Base-by-base conservation (phyloP, 2,888 invertebrate genomes). In the Drosophila bunnanda region DNA sequence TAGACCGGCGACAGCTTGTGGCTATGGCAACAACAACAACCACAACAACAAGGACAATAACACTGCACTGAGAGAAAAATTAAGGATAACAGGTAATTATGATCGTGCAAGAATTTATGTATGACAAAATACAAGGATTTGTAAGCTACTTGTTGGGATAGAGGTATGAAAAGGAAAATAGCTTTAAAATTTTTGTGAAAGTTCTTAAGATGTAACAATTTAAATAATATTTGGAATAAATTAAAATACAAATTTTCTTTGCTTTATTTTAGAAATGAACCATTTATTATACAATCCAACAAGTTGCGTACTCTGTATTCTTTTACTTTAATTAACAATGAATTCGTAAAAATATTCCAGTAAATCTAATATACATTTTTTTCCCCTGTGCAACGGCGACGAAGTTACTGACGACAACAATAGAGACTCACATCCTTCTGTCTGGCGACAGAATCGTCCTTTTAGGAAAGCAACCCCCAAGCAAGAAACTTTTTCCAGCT, bases 1-100 rank as follows among this genome's bases (percentile, higher is more conserved):
- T 76, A 81, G 62, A 81, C 66, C 82, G 81, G 84, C 87, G 73
- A 79, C 78, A 88, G 82, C 85, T 82, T 82, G 87, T 73, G 78
- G 81, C 75, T 73, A 82, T 77, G 68, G 56, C 75, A 78, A 80
- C 78, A 74, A 83, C 61, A 67, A 62, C 57, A 65, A 70, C 56
- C 55, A 39, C 56, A 57, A 55, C 32, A 56, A 60, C 69, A 66
- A 48, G 54, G 64, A 65, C 64, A 46, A 62, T 62, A 65, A 62
- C 62, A 41, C 62, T 25, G n/a, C 64, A 43, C 62, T 43, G 28
- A 28, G 25, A 48, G 17, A 64, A 60, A 36, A 13, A 9, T n/a
- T 8, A 39, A 20, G 8, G 17, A 28, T 17, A 17, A 15, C 8
- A 32, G 20, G 48, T 12, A 4, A 13, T 20, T 17, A 30, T 17